A percentile compares a stretch with the other conserved stretches of the same genome.
phyloP scores from a whole-genome alignment of 2,797 vertebrate species.

The Gallirallus australis region DNA sequence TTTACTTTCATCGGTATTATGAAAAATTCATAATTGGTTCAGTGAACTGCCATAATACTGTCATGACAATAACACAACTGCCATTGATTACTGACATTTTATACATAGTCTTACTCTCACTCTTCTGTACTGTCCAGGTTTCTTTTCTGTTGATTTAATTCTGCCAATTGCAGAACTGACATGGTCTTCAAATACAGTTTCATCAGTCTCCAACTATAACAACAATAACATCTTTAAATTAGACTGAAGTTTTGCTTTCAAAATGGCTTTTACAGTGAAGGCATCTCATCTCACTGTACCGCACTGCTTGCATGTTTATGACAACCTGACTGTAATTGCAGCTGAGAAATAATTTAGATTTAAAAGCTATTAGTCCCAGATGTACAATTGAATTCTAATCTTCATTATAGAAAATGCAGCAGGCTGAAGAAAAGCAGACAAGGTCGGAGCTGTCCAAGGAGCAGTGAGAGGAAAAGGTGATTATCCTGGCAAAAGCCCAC shows the following conservation, averaged over 20 bases:
- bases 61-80: background rate
- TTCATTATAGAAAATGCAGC: slow-evolving; percentile 24
- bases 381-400: slow-evolving; percentile 55
- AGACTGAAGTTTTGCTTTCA: slow-evolving; percentile 22
- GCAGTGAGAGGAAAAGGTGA: slow-evolving; percentile 41
- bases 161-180: slow-evolving; percentile 1
- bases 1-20: background rate
- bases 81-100: slow-evolving; percentile 10
- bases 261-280: slow-evolving; percentile 20
- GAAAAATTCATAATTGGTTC: slow-evolving; percentile 35
- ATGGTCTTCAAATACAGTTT: slow-evolving; percentile 8
- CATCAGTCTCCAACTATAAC: background rate
- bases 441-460: background rate
- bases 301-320: slow-evolving; percentile 12
- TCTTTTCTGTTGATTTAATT: background rate
- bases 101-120: background rate
- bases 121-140: slow-evolving; percentile 8
- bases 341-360: slow-evolving; percentile 49
- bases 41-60: background rate
- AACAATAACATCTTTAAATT: slow-evolving; percentile 21
- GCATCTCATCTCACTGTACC: background rate
- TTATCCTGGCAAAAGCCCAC: slow-evolving; percentile 51
- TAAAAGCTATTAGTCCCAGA: slow-evolving; percentile 56
- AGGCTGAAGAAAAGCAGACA: background rate
- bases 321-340: slow-evolving; percentile 22